A percentile compares a stretch with the other conserved stretches of the same genome.
phyloP scores from a whole-genome alignment of 2,888 invertebrate species.

The Mantis religiosa region DNA sequence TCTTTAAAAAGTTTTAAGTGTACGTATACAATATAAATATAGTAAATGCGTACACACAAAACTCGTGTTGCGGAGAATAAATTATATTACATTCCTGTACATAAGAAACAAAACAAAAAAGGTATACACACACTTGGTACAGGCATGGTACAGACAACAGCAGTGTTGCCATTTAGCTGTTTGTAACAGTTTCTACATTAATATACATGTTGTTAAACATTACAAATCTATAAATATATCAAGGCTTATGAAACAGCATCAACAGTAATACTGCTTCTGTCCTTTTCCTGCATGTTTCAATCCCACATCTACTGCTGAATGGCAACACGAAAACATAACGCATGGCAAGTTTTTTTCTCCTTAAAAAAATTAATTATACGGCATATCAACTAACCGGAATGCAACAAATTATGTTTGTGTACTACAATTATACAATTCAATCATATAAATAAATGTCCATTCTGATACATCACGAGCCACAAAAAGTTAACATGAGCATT shows the following conservation, averaged over 20 bases:
- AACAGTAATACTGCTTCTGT: background rate
- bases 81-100: background rate
- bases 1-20: background rate
- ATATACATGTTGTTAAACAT: background rate
- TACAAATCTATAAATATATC: background rate
- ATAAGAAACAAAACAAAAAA: background rate
- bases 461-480: background rate
- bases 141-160: background rate
- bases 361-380: background rate
- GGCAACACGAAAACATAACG: constrained; percentile 1
- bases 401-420: constrained; percentile 22
- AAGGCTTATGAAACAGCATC: background rate
- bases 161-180: background rate
- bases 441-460: constrained; percentile 43
- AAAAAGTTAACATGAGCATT: background rate
- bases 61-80: constrained; percentile 4
- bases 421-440: constrained; percentile 39
- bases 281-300: background rate
- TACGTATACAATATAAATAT: constrained; percentile 6
- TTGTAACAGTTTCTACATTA: background rate
- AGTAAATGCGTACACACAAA: constrained; percentile 14
- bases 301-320: background rate
- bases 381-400: constrained; percentile 23
- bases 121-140: background rate
- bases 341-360: constrained; percentile 1